Base-by-base conservation (phyloP, 2,888 invertebrate species). In the Dynastes maya region DNA sequence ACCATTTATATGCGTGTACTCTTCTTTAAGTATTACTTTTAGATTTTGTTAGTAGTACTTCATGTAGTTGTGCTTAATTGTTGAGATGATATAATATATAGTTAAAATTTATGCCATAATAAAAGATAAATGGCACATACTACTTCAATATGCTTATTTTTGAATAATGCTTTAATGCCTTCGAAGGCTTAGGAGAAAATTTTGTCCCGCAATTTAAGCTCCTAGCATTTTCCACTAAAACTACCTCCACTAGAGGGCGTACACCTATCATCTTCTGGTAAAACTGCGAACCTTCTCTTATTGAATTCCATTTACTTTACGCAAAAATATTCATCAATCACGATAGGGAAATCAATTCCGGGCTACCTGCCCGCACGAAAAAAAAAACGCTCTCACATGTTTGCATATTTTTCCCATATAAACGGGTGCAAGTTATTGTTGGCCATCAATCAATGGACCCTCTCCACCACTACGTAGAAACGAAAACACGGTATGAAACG, bases 321-420 rank as follows among this genome's bases (percentile, higher is more conserved):
- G 61, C 68, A 77, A 68, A 68, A 77, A 68, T 77, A 77, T 77
- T 77, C 76, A 77, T 77, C 67, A 68, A 74, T 74, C 72, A 74
- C 72, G 72, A 74, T 74, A 61, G 61, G 72, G 61, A 63, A 74
- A 74, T 74, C 72, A 74, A 74, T 74, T 74, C 72, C 61, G 72
- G 72, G 40, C 72, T 74, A 74, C 72, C 72, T 74, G 72, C 72
- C 72, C 45, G 72, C 63, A 74, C 61, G 72, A 49, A 29, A 74
- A 49, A 68, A 74, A 74, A 74, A 74, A 40, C 72, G 72, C 72
- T 74, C 72, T 11, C 61, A 29, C 72, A 61, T 74, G 72, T 74
- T 74, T 74, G 72, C 72, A 74, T 74, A 74, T 74, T 74, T 74
- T 74, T 61, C 72, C 72, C 72, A 74, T 74, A 74, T 49, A 65